phyloP scores from a whole-genome alignment of 2,888 invertebrate species.

The Ferdinandea cuprea region DNA sequence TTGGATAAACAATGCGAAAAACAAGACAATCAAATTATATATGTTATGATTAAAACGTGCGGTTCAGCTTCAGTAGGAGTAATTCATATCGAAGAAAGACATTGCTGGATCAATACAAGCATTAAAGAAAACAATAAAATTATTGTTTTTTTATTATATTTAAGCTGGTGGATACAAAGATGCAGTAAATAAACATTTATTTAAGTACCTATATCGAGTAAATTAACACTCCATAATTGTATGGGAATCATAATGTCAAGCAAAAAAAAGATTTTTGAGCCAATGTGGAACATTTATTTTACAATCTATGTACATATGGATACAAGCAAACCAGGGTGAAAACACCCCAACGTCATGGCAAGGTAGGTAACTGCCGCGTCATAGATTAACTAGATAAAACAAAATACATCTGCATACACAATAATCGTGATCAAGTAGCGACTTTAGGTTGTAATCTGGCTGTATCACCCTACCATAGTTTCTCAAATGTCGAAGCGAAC shows the following conservation, averaged over 20 bases:
- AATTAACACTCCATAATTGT: too few relatives aligned
- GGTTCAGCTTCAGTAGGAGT: conserved; percentile 37
- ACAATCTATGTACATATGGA: neutral
- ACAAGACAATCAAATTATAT: conserved; percentile 60
- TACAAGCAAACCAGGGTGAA: conserved; percentile 16
- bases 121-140: conserved; percentile 18
- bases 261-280: too few relatives aligned
- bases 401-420: conserved; percentile 61
- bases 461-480: conserved; percentile 49
- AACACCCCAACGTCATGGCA: conserved; percentile 26
- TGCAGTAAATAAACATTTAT: too few relatives aligned
- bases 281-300: neutral
- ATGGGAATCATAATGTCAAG: too few relatives aligned
- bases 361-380: conserved; percentile 27
- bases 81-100: conserved; percentile 31
- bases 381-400: conserved; percentile 66
- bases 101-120: conserved; percentile 20
- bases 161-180: neutral
- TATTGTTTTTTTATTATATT: neutral
- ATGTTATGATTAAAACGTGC: conserved; percentile 64
- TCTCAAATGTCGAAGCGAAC: conserved; percentile 50
- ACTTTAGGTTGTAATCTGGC: conserved; percentile 59
- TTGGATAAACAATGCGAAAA: conserved; percentile 65
- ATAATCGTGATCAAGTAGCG: conserved; percentile 69
- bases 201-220: too few relatives aligned